Evolutionary conservation across 1,140 invertebrate species (phyloP), one percentile per base, ranked within the genome.

Genomic region (Macrocentrus cingulum): DNA sequence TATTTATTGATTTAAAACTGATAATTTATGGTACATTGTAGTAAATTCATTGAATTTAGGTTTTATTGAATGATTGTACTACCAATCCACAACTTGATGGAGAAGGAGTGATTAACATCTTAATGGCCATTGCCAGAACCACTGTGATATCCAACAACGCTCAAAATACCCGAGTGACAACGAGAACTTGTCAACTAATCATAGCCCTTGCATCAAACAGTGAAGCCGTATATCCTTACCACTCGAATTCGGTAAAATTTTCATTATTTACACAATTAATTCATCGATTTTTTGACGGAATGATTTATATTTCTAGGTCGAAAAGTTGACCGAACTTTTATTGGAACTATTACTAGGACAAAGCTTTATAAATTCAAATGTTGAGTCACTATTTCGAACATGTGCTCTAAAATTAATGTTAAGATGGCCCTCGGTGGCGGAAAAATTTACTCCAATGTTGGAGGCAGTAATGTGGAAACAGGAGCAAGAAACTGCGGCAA

Each of bases 101-200:
- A 0, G 74, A 76, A 64, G 78, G 78, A 41, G 69, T 78, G 2
- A 64, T 80, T 46, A 76, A 80, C 46, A 79, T 74, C 66, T 70
- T 80, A 56, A 76, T 79, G 57, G 74, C 70, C 0, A 79, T 77
- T 44, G 73, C 75, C 20, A 71, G 77, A 20, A 74, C 74, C 20
- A 74, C 75, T 60, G 71, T 79, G 2, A 79, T 80, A 65, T 77
- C 72, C 9, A 79, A 77, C 59, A 80, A 79, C 59, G 75, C 77
- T 34, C 78, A 80, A 46, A 79, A 79, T 42, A 80, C 78, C 2
- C 61, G 76, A 50, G 72, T 79, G 48, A 69, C 74, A 3, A 79
- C 70, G 23, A 63, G 77, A 42, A 79, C 76, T n/a, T 80, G 78
- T 59, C 75, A 80, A 67, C 57, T 80, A 0, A 76, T 80, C 46